These are phyloP conservation scores for Drosophila neocordata DNA, from an alignment of 1,140 invertebrate species.

Conservation along the genomic window DNA sequence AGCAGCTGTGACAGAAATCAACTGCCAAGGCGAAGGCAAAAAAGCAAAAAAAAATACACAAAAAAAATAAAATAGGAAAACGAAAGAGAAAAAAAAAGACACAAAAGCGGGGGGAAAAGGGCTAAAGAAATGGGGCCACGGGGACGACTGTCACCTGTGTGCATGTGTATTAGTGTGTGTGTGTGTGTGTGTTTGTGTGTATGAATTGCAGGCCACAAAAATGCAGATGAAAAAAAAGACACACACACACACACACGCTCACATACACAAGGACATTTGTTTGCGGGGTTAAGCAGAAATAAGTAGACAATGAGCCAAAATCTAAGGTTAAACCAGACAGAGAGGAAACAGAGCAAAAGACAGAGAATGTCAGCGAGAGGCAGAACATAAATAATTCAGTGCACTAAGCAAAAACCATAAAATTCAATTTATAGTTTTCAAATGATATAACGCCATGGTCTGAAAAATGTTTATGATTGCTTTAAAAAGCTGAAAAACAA, in stretches of 20 bases:
- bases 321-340: slow-evolving; percentile 26
- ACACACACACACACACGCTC: slow-evolving; percentile 20
- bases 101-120: background rate
- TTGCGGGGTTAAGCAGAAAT: slow-evolving; percentile 42
- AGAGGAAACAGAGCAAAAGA: background rate
- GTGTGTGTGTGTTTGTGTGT: slow-evolving; percentile 11
- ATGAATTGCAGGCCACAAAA: slow-evolving; percentile 56
- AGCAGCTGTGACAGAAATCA: slow-evolving; percentile 76
- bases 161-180: background rate
- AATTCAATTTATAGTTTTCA: slow-evolving; percentile 7
- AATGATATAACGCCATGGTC: too few species aligned
- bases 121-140: slow-evolving; percentile 16
- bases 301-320: slow-evolving; percentile 73
- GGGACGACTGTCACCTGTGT: slow-evolving; percentile 41
- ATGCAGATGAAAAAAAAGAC: slow-evolving; percentile 68
- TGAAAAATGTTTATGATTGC: too few species aligned
- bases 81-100: background rate
- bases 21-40: slow-evolving; percentile 69
- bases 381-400: slow-evolving; percentile 38
- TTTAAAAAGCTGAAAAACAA: background rate
- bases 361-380: slow-evolving; percentile 40
- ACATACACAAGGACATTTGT: slow-evolving; percentile 7
- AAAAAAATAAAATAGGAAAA: background rate
- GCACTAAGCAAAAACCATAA: slow-evolving; percentile 32
- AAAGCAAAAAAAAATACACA: background rate